A percentile compares a stretch with the other conserved stretches of the same genome.
phyloP scores from a whole-genome alignment of 2,888 invertebrate species.

The Erpobdella octoculata region DNA sequence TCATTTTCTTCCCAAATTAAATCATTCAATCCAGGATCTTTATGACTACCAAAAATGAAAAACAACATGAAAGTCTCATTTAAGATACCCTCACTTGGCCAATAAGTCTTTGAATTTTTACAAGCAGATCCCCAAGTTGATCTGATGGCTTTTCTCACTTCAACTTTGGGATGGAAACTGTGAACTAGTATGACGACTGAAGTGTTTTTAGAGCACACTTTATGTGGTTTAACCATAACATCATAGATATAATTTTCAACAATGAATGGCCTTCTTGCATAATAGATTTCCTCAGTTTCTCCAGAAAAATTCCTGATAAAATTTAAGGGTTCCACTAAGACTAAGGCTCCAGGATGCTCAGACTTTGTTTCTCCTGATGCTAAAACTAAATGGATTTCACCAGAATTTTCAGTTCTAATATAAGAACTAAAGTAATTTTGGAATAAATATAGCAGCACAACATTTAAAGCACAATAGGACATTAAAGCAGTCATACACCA shows the following conservation, averaged over 20 bases:
- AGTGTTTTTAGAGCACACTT: slow-evolving; percentile 28
- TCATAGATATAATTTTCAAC: slow-evolving; percentile 28
- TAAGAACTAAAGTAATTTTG: too few species aligned
- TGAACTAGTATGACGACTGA: slow-evolving; percentile 37
- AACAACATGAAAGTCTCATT: slow-evolving; percentile 28
- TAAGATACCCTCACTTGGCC: slow-evolving; percentile 29
- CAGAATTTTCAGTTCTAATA: too few species aligned
- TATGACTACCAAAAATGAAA: slow-evolving; percentile 36
- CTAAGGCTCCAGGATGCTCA: too few species aligned
- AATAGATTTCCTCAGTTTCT: slow-evolving; percentile 27
- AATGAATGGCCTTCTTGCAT: slow-evolving; percentile 4
- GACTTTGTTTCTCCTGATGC: too few species aligned
- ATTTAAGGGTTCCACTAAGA: too few species aligned
- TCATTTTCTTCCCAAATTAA: slow-evolving; percentile 27
- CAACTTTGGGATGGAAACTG: slow-evolving; percentile 60
- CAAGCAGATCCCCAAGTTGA: slow-evolving; percentile 42
- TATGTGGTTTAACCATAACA: slow-evolving; percentile 21
- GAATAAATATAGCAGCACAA: too few species aligned
- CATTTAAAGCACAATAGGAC: too few species aligned
- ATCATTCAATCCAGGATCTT: slow-evolving; percentile 27
- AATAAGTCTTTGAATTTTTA: not conserved
- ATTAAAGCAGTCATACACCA: too few species aligned
- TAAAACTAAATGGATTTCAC: too few species aligned
- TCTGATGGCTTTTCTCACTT: slow-evolving; percentile 41
- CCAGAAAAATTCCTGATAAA: slow-evolving; percentile 13